Evolutionary conservation across 2,113 vertebrate species (phyloP), one percentile per base, ranked within the genome.

Genomic region (Guaruba guarouba): DNA sequence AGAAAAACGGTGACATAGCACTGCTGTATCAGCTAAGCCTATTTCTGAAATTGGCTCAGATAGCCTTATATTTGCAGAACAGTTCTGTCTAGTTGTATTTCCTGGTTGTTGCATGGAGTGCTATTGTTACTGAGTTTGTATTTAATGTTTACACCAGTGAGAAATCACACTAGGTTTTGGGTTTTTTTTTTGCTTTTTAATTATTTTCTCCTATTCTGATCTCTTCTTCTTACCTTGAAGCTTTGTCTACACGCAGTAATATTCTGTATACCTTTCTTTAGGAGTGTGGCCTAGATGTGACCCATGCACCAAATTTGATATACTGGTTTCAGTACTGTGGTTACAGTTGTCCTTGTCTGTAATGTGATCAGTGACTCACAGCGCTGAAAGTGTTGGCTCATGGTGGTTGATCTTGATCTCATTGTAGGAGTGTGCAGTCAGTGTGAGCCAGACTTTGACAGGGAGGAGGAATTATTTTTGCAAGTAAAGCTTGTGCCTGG

Each of bases 381-480:
- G 35, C 19, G 28, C 43, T 83, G 64, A 22, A 46, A 73, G 64
- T 51, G 28, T 66, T 92, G 64, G 48, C 73, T 95, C 44, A 17
- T 31, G 13, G 12, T 3, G 25, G 22, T 59, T 82, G 41, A 71
- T 51, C 64, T 77, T 86, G 64, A 86, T 93, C 41, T 84, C 35
- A 13, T 7, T 69, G 54, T 74, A 87, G 48, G 61, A 62, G 35
- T 44, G 54, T 66, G 49, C 17, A 52, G 39, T 35, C 77, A 57
- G 4, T 7, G 11, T 44, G 10, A 84, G 55, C 28, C 66, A 81
- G 64, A 78, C 24, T 87, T 78, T 57, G 61, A 59, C 20, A 93
- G 20, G 25, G 52, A 87, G 31, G 10, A 80, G 31, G 31, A 93
- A 62, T 59, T 81, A 52, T 39, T 94, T 91, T 70, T 90, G 46